These are phyloP conservation scores for Kryptopterus vitreolus DNA, from an alignment of 2,797 vertebrate species.

Conservation along the genomic window DNA sequence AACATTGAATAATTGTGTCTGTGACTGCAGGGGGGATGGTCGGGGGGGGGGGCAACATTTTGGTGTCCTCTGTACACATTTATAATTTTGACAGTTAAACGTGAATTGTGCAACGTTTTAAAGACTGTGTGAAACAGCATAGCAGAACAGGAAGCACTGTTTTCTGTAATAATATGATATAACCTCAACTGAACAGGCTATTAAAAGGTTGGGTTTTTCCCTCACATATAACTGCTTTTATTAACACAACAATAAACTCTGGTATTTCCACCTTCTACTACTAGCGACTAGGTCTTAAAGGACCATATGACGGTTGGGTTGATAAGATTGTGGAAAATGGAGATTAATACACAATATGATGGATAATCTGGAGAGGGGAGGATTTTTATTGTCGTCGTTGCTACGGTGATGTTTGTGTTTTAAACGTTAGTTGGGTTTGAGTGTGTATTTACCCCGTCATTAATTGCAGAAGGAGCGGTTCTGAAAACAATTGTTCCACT, in stretches of 20 bases:
- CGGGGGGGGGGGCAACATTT: neutral
- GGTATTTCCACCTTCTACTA: neutral
- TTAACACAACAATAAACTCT: neutral
- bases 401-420: neutral
- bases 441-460: neutral
- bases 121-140: constrained; percentile 18
- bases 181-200: constrained; percentile 16
- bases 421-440: neutral
- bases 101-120: constrained; percentile 31
- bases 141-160: constrained; percentile 35
- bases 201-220: constrained; percentile 6
- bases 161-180: constrained; percentile 33
- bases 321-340: no score
- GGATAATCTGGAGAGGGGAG: neutral
- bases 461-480: neutral
- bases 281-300: neutral
- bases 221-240: neutral
- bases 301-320: neutral
- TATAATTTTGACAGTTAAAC: constrained; percentile 32
- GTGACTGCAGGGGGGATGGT: neutral
- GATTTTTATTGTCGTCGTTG: neutral
- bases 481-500: neutral
- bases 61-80: constrained; percentile 16
- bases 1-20: neutral
- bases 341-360: neutral